These are phyloP conservation scores for Anaspis maculata DNA, from an alignment of 2,888 invertebrate genomes.

Conservation along the genomic window DNA sequence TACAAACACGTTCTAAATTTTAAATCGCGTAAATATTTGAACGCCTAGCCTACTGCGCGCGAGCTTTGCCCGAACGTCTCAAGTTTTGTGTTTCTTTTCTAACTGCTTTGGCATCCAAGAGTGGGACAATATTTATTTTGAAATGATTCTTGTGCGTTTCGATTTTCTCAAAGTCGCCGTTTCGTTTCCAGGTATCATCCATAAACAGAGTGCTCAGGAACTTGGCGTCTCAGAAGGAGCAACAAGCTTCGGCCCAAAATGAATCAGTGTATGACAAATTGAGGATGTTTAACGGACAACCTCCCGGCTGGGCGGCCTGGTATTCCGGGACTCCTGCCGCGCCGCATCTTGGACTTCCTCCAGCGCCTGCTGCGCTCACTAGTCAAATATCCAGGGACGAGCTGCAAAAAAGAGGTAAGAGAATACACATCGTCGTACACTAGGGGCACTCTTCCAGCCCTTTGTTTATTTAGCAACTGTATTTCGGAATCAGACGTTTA, in stretches of 20 bases:
- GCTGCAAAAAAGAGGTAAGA: slow-evolving; percentile 67
- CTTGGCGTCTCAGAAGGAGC: slow-evolving; percentile 93
- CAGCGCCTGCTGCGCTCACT: slow-evolving; percentile 44
- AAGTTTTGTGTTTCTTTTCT: too few species aligned
- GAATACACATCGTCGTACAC: too few species aligned
- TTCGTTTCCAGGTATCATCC: slow-evolving; percentile 76
- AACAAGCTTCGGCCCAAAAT: slow-evolving; percentile 71
- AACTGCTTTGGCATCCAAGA: too few species aligned
- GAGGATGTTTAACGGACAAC: slow-evolving; percentile 89
- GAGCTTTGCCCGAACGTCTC: too few species aligned
- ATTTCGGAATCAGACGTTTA: too few species aligned
- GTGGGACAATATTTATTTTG: too few species aligned
- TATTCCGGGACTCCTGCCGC: slow-evolving; percentile 71
- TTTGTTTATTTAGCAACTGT: slow-evolving; percentile 10
- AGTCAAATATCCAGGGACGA: slow-evolving; percentile 57
- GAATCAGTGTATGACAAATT: slow-evolving; percentile 93
- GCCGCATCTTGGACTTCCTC: slow-evolving; percentile 56
- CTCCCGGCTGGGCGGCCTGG: slow-evolving; percentile 81
- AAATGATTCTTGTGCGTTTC: too few species aligned
- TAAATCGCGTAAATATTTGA: too few species aligned
- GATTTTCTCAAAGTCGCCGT: too few species aligned
- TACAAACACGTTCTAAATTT: too few species aligned
- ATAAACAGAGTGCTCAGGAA: slow-evolving; percentile 96
- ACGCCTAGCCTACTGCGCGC: too few species aligned
- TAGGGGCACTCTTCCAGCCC: too few species aligned